Percentiles rank a stretch among this genome's conserved stretches.
These are phyloP conservation scores for Sciurus niger DNA, from an alignment of 2,113 vertebrate species.

Conservation along the genomic window DNA sequence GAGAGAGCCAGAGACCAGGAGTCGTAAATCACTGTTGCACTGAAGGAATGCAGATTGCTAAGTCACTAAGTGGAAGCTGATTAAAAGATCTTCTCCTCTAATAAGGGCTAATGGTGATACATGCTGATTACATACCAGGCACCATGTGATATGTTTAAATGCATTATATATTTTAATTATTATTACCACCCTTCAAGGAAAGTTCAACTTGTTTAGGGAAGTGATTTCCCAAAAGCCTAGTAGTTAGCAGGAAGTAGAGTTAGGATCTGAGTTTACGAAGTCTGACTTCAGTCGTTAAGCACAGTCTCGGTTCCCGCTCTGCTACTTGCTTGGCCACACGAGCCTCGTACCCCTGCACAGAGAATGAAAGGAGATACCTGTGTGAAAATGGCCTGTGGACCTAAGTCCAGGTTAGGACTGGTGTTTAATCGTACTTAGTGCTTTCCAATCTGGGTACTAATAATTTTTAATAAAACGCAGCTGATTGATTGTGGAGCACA, in stretches of 20 bases:
- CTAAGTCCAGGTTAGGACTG: background rate
- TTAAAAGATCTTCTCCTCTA: background rate
- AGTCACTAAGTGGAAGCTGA: background rate
- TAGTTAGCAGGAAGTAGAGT: background rate
- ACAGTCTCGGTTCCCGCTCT: fast-evolving
- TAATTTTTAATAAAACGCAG: background rate
- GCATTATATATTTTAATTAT: background rate
- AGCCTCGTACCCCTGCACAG: background rate
- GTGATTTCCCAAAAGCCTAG: background rate
- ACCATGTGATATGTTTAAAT: background rate
- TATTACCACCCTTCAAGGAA: background rate
- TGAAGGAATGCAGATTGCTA: background rate
- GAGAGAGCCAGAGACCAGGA: fast-evolving
- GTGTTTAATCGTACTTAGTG: background rate
- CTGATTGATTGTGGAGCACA: background rate
- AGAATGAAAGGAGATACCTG: background rate
- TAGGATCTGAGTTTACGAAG: background rate
- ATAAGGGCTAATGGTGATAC: too few relatives aligned
- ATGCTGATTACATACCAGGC: background rate
- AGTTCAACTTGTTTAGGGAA: background rate
- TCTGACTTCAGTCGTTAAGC: background rate
- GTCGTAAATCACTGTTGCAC: background rate
- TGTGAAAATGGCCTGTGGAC: background rate
- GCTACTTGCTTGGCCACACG: fast-evolving
- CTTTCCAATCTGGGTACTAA: background rate